Evolutionary conservation across 1,140 invertebrate species (phyloP).

Genomic region (Drosophila saltans): DNA sequence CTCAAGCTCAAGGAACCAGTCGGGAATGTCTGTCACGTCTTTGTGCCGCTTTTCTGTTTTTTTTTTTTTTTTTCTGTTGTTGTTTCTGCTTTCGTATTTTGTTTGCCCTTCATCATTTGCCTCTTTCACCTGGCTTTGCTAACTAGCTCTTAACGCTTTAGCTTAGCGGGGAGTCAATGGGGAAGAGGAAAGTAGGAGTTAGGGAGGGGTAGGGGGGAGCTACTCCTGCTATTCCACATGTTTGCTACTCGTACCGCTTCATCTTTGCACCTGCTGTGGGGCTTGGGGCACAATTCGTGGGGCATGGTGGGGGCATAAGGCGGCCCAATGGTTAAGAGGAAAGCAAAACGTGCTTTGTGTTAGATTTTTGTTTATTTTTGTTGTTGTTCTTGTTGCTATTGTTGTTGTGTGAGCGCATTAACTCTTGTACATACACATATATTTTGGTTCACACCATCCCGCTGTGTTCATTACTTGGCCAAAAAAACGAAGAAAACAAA

Average conservation of each 20-base stretch:
- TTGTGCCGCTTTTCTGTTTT: constrained; percentile 10
- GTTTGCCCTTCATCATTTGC: constrained; percentile 23
- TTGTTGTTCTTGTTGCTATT: not conserved
- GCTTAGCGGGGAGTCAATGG: constrained; percentile 20
- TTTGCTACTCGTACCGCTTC: constrained; percentile 1
- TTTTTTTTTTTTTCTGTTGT: constrained; percentile 10
- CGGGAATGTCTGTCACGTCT: constrained; percentile 26
- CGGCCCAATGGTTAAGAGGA: constrained; percentile 1
- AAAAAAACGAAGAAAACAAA: not conserved
- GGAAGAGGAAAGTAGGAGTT: too few relatives aligned
- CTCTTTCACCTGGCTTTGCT: constrained; percentile 47
- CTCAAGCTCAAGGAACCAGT: constrained; percentile 4
- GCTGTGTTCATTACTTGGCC: constrained; percentile 47
- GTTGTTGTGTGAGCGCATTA: constrained; percentile 41
- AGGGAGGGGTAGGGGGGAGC: too few relatives aligned
- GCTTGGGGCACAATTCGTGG: constrained; percentile 15
- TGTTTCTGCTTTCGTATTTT: constrained; percentile 15
- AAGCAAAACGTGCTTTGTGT: constrained; percentile 60
- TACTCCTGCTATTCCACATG: constrained; percentile 2
- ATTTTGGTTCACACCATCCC: not conserved
- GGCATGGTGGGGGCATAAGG: constrained; percentile 8
- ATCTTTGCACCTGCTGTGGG: constrained; percentile 46
- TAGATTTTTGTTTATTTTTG: constrained; percentile 45
- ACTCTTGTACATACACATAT: constrained; percentile 48
- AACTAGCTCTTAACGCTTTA: constrained; percentile 58